Evolutionary conservation across 2,888 invertebrate species (phyloP), one percentile per base, ranked within the genome.

Genomic region (Hybos culiciformis): DNA sequence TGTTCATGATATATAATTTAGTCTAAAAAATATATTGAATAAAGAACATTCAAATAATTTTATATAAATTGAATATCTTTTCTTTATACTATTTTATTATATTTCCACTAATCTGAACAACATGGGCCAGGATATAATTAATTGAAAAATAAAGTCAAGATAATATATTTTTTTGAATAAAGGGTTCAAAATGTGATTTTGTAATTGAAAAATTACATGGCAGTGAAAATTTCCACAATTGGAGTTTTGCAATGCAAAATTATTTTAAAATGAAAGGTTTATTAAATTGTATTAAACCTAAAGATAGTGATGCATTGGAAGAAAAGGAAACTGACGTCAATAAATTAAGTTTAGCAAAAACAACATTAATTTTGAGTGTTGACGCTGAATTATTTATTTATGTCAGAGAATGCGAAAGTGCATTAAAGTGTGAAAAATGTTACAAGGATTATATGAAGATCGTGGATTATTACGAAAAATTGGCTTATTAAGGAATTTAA

Each of bases 401-500:
- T 12, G 12, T 5, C 26, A 26, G 26, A 26, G 26, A 12, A 26
- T 26, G 7, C 12, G 12, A 26, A 26, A 6, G 11, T 12, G 5
- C 26, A 12, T 7, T 26, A 26, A 26, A 26, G 12, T 26, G 9
- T 26, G 26, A 12, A 26, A 26, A 26, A 26, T 12, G 9, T 26
- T 26, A 12, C 26, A 4, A 26, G 7, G 7, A 26, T 7, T 46
- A 36, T 42, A 45, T 31, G 42, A 42, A 32, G 39, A 45, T 45
- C 42, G 45, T 19, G 45, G 42, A 15, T 33, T 39, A 21, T 39
- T 45, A 39, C 20, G 42, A 7, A 42, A 42, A 36, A 42, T 39
- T 19, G 42, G 45, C 11, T 42, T 42, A 18, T 20, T 45, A 26
- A 33, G 45, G 7, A 38, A 32, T 4, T 34, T 45, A 24, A 41